Evolutionary conservation across 2,113 vertebrate genomes (phyloP), one percentile per base, ranked within the genome.

Genomic region (Alexandromys fortis): DNA sequence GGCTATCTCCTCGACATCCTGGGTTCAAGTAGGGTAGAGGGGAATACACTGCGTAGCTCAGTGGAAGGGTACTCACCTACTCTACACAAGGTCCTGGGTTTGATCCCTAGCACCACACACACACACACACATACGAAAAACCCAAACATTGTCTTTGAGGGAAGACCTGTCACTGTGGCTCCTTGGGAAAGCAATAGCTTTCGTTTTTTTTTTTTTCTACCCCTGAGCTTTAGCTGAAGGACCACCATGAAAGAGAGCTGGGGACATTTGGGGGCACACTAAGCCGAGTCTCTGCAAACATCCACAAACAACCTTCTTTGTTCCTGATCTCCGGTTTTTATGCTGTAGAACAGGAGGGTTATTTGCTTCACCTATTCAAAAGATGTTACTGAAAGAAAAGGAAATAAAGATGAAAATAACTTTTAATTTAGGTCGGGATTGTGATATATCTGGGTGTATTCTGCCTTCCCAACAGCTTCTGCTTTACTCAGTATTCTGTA

Each of bases 261-360:
- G 10, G 86, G 49, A 38, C 76, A 82, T 10, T 30, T 1, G 5
- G 7, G 7, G 2, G 13, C 2, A 22, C 2, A 38, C 22, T 73
- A 81, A 88, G 14, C 45, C 28, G 21, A 70, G 81, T 58, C 76
- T 81, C 13, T 9, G 21, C 16, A 73, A 78, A 92, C 45, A 35
- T 61, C 55, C 14, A 30, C 19, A 49, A 63, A 38, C 49, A 78
- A 89, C 86, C 42, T 26, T 75, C 19, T 94, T 86, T 65, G 21
- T 77, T 65, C 73, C 86, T 67, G 26, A 72, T 19, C 26, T 72
- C 96, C 33, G 1, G 58, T 92, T 90, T 96, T 93, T 76, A 17
- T 89, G 33, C 5, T 47, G 12, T 47, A 38, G 92, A 78, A 86
- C 5, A 67, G 13, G 45, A 63, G 65, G 93, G 82, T 38, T 38